Conservation (phyloP, 2,113 vertebrate genomes). For the Gambusia affinis region DNA sequence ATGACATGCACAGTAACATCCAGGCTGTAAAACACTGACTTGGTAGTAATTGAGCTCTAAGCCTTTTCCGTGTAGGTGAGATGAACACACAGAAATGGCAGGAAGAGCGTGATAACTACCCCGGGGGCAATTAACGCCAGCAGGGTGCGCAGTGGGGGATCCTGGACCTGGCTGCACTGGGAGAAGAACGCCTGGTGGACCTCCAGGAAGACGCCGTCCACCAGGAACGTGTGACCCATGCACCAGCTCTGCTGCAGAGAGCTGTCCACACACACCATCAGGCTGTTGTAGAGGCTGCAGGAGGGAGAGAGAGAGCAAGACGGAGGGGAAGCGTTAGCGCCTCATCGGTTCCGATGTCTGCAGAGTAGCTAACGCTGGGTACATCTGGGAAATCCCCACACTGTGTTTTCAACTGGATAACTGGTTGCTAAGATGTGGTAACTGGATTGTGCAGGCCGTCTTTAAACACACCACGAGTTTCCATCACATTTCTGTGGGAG, state of each 20-base stretch:
- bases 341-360: too few relatives aligned
- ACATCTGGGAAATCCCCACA: too few relatives aligned
- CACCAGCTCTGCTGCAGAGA: neutral
- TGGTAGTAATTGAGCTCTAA: neutral
- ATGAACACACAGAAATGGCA: conserved; percentile 57
- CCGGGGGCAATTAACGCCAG: conserved; percentile 59
- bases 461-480: too few relatives aligned
- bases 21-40: too few relatives aligned
- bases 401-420: too few relatives aligned
- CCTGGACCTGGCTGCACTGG: conserved; percentile 46
- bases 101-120: conserved; percentile 48
- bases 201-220: conserved; percentile 58
- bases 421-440: too few relatives aligned
- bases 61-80: conserved; percentile 4
- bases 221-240: neutral
- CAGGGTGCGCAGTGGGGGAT: conserved; percentile 57
- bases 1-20: too few relatives aligned
- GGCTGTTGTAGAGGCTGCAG: conserved; percentile 63
- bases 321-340: too few relatives aligned
- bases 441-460: too few relatives aligned
- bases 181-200: conserved; percentile 72
- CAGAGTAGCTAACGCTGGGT: too few relatives aligned
- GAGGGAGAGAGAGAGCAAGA: conserved; percentile 11
- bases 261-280: conserved; percentile 60
- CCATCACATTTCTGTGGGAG: too few relatives aligned